These are phyloP conservation scores for Lagopus muta DNA, from an alignment of 2,113 vertebrate genomes.

Conservation along the genomic window DNA sequence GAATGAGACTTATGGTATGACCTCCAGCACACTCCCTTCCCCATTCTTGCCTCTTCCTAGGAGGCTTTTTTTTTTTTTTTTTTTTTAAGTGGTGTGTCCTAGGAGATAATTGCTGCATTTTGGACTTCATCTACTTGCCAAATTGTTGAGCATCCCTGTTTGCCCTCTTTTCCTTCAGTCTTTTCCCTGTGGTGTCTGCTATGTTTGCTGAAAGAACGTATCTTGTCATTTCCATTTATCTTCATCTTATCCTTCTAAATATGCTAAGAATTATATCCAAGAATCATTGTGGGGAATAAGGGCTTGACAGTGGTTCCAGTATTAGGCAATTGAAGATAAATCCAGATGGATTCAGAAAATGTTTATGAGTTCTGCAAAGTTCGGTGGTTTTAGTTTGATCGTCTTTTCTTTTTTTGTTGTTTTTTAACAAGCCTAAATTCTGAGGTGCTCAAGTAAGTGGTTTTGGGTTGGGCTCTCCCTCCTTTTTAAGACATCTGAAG, in stretches of 20 bases:
- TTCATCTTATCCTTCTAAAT: conserved; percentile 53
- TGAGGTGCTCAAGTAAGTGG: not conserved
- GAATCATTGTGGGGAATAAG: conserved; percentile 32
- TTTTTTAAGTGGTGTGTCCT: conserved; percentile 34
- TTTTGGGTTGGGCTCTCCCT: not conserved
- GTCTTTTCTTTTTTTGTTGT: not conserved
- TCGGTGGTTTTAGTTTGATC: not conserved
- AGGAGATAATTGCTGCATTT: conserved; percentile 75
- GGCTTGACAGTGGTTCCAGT: conserved; percentile 11
- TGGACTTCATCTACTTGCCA: conserved; percentile 55
- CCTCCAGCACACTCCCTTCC: conserved; percentile 18
- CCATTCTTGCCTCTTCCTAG: conserved; percentile 52
- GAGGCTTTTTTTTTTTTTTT: conserved; percentile 42
- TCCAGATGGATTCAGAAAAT: not conserved
- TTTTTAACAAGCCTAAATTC: not conserved
- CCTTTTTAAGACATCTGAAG: conserved; percentile 48
- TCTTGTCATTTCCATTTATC: conserved; percentile 71
- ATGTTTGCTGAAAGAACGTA: conserved; percentile 56
- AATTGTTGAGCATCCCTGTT: conserved; percentile 45
- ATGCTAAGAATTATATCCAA: conserved; percentile 39
- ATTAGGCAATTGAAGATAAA: conserved; percentile 51
- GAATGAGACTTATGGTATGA: conserved; percentile 34
- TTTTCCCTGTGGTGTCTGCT: conserved; percentile 52
- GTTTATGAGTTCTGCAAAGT: not conserved
- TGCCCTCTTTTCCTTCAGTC: conserved; percentile 44